Evolutionary conservation across 2,113 vertebrate species (phyloP).

Genomic region (Cryptomyrus ogoouensis): DNA sequence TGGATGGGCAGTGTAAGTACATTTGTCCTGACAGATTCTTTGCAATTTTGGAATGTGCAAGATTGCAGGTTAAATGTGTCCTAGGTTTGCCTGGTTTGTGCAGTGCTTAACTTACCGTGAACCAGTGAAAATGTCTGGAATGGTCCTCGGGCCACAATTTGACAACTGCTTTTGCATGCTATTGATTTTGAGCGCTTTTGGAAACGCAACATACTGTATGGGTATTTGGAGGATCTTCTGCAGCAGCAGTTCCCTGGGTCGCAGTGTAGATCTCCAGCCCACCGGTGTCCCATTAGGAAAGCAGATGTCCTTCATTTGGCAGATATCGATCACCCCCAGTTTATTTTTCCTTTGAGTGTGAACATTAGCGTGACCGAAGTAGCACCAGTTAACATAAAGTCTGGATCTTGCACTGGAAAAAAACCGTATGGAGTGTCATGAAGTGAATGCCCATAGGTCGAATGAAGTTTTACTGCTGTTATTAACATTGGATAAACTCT

Average conservation of each 20-base stretch:
- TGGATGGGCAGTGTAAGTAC: no score
- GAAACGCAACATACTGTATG: background rate
- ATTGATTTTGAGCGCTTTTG: no score
- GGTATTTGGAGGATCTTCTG: background rate
- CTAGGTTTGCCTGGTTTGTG: background rate
- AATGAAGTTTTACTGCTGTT: background rate
- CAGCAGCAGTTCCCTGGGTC: background rate
- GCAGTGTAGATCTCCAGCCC: background rate
- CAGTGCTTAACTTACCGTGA: background rate
- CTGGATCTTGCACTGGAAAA: slow-evolving; percentile 22
- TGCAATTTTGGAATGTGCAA: background rate
- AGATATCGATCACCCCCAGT: background rate
- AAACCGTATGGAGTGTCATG: background rate
- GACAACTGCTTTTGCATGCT: background rate
- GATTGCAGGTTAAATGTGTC: background rate
- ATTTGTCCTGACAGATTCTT: background rate
- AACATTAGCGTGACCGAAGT: background rate
- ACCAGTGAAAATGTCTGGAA: background rate
- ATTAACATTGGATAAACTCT: background rate
- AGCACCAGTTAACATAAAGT: slow-evolving; percentile 7
- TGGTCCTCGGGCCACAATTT: background rate
- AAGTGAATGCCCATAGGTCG: background rate
- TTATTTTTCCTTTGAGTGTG: background rate
- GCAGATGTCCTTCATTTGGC: background rate
- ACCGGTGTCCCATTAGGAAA: background rate